Percentiles rank a stretch among this genome's conserved stretches.
Evolutionary conservation across 2,888 invertebrate genomes (phyloP).

Genomic region (Anoplius nigerrimus): DNA sequence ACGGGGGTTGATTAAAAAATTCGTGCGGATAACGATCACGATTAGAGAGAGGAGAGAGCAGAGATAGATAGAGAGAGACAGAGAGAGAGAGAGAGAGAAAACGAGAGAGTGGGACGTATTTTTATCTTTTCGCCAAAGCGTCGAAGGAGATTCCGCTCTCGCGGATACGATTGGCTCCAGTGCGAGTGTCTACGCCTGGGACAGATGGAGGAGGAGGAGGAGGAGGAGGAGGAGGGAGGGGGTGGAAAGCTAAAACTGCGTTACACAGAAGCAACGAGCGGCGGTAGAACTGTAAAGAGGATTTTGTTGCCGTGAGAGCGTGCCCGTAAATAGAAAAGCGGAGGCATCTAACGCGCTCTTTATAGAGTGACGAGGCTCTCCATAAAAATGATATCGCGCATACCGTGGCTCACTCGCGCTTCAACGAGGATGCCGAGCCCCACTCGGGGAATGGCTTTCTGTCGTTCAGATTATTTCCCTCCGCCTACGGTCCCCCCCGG

Average conservation of each 20-base stretch:
- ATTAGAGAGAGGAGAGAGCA: too few species aligned
- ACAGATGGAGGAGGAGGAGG: too few species aligned
- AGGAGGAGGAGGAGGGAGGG: background rate
- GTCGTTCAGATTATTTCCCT: conserved; percentile 11
- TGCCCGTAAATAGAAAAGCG: conserved; percentile 11
- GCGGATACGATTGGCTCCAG: too few species aligned
- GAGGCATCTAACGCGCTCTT: conserved; percentile 4
- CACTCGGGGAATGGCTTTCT: conserved; percentile 13
- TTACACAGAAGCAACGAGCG: conserved; percentile 5
- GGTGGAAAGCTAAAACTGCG: conserved; percentile 23
- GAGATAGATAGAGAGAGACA: too few species aligned
- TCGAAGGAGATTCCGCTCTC: too few species aligned
- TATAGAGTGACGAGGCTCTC: conserved; percentile 17
- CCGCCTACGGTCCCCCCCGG: too few species aligned
- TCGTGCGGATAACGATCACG: too few species aligned
- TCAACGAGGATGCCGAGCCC: background rate
- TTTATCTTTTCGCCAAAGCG: too few species aligned
- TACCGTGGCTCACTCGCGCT: background rate
- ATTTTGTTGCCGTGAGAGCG: conserved; percentile 12
- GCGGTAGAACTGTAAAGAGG: conserved; percentile 9
- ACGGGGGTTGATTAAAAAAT: too few species aligned
- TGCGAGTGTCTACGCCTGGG: too few species aligned
- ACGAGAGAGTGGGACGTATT: too few species aligned
- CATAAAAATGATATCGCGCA: conserved; percentile 22
- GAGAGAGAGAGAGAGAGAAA: too few species aligned